These are phyloP conservation scores for Cyphomyrus plagiostoma DNA, from an alignment of 2,113 vertebrate species.

Conservation along the genomic window DNA sequence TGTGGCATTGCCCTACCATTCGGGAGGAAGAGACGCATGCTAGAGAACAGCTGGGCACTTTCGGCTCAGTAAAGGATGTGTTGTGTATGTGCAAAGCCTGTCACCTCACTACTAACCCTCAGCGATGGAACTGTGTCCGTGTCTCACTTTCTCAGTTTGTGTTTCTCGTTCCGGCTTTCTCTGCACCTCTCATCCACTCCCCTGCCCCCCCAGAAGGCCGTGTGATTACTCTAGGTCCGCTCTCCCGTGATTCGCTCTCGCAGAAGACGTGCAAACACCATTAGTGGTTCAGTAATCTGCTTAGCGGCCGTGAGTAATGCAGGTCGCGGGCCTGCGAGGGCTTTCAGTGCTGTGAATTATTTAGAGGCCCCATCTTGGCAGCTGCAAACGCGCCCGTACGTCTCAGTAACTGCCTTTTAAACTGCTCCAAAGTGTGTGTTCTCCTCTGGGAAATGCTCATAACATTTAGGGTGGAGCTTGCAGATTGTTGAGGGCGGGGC, in stretches of 20 bases:
- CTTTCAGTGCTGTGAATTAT: not conserved
- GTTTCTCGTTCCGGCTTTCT: not conserved
- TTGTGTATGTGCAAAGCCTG: not conserved
- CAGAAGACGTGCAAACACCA: not conserved
- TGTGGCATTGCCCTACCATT: not conserved
- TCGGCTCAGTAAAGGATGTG: not conserved
- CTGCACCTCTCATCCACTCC: not conserved
- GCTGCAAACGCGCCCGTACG: not conserved
- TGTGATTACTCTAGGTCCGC: not conserved
- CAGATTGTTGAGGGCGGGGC: not conserved
- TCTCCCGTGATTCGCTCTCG: not conserved
- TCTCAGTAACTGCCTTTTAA: slow-evolving; percentile 12
- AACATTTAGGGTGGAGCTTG: not conserved
- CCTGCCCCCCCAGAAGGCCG: not conserved
- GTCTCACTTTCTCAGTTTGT: not conserved
- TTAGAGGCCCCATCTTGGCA: not conserved
- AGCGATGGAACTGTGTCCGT: slow-evolving; percentile 2
- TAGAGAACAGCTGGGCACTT: not conserved
- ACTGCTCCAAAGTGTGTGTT: not conserved
- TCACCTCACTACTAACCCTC: not conserved
- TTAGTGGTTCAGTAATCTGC: not conserved
- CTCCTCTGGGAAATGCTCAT: not conserved
- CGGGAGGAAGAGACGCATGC: not conserved
- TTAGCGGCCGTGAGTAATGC: slow-evolving; percentile 3
- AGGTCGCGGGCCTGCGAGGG: not conserved